Evolutionary conservation across 2,113 vertebrate species (phyloP), one percentile per base, ranked within the genome.

Genomic region (Piaya cayana): DNA sequence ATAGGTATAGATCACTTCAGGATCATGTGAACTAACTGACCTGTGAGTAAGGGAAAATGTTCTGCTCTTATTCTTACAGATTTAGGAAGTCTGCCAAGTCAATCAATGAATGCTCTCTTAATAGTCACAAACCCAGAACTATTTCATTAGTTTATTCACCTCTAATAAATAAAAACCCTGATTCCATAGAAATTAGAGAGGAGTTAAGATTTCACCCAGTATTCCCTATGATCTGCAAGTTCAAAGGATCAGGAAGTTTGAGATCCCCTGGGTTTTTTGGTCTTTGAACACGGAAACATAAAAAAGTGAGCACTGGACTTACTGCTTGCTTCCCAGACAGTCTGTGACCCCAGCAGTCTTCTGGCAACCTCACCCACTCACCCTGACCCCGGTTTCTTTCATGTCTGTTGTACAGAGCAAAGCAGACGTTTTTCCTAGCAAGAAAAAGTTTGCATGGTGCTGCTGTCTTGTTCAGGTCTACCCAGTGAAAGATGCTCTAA

Each of bases 391-490:
- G 39, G n/a, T 6, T 70, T 25, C 65, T 91, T 91, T 75, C 32
- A 65, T 3, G 3, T 50, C 36, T 76, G 49, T 49, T 2, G 1
- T 29, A 49, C 0, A 3, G 29, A 60, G 29, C 53, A 81, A 37
- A 34, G 37, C 2, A 36, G 67, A 50, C 18, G 47, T n/a, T 27
- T 82, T 13, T 62, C 22, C 27, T 50, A 37, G 11, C 26, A 42
- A 16, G 26, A 83, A 70, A 45, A 69, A 63, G 2, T 7, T n/a
- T 77, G 12, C 15, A 15, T 0, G 0, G 34, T 26, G 43, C 20
- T 49, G 19, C 6, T 0, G 0, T 21, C 15, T 67, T 36, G 5
- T 39, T 37, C 39, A 39, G 42, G 8, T 55, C 13, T n/a, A 18
- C 23, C 26, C 37, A 25, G 21, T 8, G 32, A 74, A 63, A 79